Percentiles rank a stretch among this genome's conserved stretches.
These are phyloP conservation scores for Agrypnus murinus DNA, from an alignment of 2,888 invertebrate species.

Conservation along the genomic window DNA sequence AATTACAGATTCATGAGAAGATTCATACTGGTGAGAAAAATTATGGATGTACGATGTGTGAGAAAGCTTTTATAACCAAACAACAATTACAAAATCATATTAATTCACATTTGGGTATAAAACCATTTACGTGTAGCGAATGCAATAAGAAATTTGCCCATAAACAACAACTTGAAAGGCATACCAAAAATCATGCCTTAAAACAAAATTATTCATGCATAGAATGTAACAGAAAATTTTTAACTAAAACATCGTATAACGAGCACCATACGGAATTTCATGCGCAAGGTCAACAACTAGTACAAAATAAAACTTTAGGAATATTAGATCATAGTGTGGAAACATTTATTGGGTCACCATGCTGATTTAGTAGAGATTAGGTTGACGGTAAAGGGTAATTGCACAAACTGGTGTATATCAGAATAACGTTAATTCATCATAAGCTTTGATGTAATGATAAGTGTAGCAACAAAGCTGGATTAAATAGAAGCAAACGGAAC, in stretches of 20 bases:
- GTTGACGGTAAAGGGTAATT: no score
- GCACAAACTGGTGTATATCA: no score
- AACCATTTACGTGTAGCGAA: slow-evolving; percentile 40
- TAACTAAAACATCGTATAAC: background rate
- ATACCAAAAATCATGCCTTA: slow-evolving; percentile 8
- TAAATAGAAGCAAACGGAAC: no score
- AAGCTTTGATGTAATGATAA: no score
- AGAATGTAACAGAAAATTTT: slow-evolving; percentile 17
- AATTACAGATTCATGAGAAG: slow-evolving; percentile 56
- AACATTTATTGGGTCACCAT: no score
- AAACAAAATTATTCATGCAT: slow-evolving; percentile 20
- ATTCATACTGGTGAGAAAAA: slow-evolving; percentile 57
- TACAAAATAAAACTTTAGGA: no score
- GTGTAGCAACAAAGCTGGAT: no score
- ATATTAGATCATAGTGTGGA: no score
- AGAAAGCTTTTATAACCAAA: slow-evolving; percentile 51
- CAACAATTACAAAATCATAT: slow-evolving; percentile 48
- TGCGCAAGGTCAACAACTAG: no score
- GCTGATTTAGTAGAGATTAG: no score
- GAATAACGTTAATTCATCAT: no score
- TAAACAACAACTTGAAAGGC: slow-evolving; percentile 44
- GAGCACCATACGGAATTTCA: background rate
- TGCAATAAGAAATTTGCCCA: slow-evolving; percentile 44
- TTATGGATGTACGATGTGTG: slow-evolving; percentile 54
- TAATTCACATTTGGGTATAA: slow-evolving; percentile 43